Evolutionary conservation across 2,888 invertebrate species (phyloP).

Genomic region (Acleris cristana): DNA sequence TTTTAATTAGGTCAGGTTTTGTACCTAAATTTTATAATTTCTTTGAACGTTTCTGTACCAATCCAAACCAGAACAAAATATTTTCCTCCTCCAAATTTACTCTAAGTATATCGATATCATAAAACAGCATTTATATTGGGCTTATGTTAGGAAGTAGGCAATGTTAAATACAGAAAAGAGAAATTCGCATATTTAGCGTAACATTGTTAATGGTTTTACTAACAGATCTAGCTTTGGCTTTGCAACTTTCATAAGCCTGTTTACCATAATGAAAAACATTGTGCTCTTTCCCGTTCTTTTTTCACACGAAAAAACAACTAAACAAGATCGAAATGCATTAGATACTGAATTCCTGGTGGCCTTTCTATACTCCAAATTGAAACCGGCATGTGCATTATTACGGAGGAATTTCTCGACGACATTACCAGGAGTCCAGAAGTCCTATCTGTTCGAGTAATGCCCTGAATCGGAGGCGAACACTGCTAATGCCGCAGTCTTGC

Average conservation of each 20-base stretch:
- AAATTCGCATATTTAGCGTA: conserved; percentile 9
- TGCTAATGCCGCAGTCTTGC: conserved; percentile 51
- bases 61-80: too few species aligned
- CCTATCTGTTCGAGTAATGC: conserved; percentile 14
- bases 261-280: not conserved
- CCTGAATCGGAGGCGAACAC: conserved; percentile 34
- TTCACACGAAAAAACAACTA: too few species aligned
- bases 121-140: not conserved
- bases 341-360: not conserved
- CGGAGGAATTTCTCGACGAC: conserved; percentile 6
- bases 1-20: conserved; percentile 13
- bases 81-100: too few species aligned
- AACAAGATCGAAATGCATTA: too few species aligned
- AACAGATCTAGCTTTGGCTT: conserved; percentile 1
- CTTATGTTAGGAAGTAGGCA: not conserved
- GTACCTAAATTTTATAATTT: not conserved
- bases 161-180: not conserved
- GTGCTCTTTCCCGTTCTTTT: too few species aligned
- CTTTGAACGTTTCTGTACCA: too few species aligned
- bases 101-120: too few species aligned
- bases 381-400: conserved; percentile 6
- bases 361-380: not conserved
- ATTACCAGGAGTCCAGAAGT: conserved; percentile 14
- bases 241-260: not conserved
- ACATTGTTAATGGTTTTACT: not conserved